Conservation (phyloP, 53 echinoderm and acorn worm species). For the Patiria pectinifera region DNA sequence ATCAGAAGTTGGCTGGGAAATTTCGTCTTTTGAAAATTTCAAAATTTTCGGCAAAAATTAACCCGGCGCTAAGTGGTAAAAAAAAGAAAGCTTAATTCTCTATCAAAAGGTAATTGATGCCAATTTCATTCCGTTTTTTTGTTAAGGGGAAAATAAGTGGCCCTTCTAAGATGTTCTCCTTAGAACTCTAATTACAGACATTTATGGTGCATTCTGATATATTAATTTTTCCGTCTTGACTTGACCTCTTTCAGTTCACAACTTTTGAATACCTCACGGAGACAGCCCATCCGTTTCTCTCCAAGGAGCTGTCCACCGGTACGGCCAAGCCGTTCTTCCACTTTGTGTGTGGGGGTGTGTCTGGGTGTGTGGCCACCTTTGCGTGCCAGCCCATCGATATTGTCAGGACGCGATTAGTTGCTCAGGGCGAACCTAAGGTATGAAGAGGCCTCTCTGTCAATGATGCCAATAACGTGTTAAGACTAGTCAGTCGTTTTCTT, state of each 20-base stretch:
- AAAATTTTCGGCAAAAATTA: no score
- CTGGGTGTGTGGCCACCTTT: conserved; percentile 80
- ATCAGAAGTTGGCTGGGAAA: no score
- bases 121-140: no score
- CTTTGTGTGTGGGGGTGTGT: conserved; percentile 87
- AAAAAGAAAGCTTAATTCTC: no score
- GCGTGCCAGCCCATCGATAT: conserved; percentile 88
- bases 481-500: no score
- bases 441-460: not conserved
- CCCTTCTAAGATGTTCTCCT: no score
- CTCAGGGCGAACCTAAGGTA: conserved; percentile 97
- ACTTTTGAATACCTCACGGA: conserved; percentile 89
- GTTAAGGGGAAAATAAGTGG: no score
- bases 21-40: no score
- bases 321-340: conserved; percentile 79
- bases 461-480: no score
- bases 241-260: conserved; percentile 70
- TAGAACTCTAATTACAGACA: no score
- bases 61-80: no score
- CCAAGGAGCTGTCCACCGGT: conserved; percentile 69
- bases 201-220: not conserved
- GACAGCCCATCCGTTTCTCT: conserved; percentile 61
- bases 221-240: not conserved
- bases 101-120: no score
- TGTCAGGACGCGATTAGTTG: conserved; percentile 88